Conservation (phyloP, 2,888 invertebrate genomes). For the Athetis lepigone region DNA sequence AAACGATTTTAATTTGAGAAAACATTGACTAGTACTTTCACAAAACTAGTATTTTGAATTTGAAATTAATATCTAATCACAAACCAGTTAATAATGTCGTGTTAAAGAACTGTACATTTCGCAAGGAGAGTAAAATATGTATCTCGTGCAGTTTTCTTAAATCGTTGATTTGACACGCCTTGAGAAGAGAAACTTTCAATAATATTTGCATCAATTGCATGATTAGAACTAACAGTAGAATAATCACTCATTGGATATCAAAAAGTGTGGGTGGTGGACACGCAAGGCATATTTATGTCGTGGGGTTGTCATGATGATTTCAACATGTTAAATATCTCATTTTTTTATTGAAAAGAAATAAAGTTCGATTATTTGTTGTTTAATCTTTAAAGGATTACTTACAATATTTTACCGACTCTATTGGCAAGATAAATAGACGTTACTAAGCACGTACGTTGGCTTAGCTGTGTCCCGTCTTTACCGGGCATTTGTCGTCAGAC, state of each 20-base stretch:
- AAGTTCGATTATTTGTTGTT: too few relatives aligned
- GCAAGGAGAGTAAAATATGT: slow-evolving; percentile 46
- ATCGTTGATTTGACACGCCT: slow-evolving; percentile 33
- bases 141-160: slow-evolving; percentile 46
- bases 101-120: slow-evolving; percentile 34
- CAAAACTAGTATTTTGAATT: slow-evolving; percentile 48
- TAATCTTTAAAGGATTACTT: too few relatives aligned
- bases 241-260: slow-evolving; percentile 15
- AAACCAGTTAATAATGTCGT: slow-evolving; percentile 46
- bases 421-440: too few relatives aligned
- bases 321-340: background rate
- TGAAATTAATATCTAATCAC: slow-evolving; percentile 38
- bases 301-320: background rate
- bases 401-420: too few relatives aligned
- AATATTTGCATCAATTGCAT: slow-evolving; percentile 24
- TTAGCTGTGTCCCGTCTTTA: too few relatives aligned
- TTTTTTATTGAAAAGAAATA: too few relatives aligned
- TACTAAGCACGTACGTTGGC: too few relatives aligned
- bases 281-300: background rate
- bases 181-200: slow-evolving; percentile 36
- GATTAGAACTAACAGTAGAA: background rate
- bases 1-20: slow-evolving; percentile 53
- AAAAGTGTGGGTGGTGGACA: slow-evolving; percentile 2
- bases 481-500: too few relatives aligned
- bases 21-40: slow-evolving; percentile 50